Percentiles rank a stretch among this genome's conserved stretches.
These are phyloP conservation scores for Listronotus bonariensis DNA, from an alignment of 1,140 invertebrate species.

Conservation along the genomic window DNA sequence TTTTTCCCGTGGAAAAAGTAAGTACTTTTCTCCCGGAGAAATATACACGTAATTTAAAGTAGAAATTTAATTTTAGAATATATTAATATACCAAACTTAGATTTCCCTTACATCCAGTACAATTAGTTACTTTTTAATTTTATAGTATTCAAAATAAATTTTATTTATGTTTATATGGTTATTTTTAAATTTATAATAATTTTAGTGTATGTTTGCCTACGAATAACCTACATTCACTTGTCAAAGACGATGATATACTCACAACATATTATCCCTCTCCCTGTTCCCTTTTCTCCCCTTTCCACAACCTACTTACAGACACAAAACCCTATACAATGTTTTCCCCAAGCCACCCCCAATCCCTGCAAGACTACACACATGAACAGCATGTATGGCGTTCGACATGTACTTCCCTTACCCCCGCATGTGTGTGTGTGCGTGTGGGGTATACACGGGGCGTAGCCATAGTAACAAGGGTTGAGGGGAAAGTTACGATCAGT, in stretches of 20 bases:
- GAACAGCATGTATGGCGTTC: conserved; percentile 38
- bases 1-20: no score
- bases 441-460: conserved; percentile 37
- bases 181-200: no score
- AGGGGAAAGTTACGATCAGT: conserved; percentile 19
- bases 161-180: no score
- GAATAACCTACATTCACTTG: conserved; percentile 7
- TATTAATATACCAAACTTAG: no score
- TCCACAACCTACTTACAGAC: conserved; percentile 16
- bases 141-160: no score
- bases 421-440: conserved; percentile 27
- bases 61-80: no score
- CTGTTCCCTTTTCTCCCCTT: conserved; percentile 2
- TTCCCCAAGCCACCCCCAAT: background rate
- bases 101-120: no score
- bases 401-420: conserved; percentile 27
- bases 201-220: no score
- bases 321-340: conserved; percentile 8
- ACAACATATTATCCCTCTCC: conserved; percentile 14
- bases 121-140: no score
- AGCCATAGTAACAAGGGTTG: conserved; percentile 18
- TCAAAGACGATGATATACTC: conserved; percentile 14
- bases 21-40: no score
- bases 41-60: no score
- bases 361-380: conserved; percentile 21